Evolutionary conservation across 2,888 invertebrate genomes (phyloP).

Genomic region (Cheilosia pagana): DNA sequence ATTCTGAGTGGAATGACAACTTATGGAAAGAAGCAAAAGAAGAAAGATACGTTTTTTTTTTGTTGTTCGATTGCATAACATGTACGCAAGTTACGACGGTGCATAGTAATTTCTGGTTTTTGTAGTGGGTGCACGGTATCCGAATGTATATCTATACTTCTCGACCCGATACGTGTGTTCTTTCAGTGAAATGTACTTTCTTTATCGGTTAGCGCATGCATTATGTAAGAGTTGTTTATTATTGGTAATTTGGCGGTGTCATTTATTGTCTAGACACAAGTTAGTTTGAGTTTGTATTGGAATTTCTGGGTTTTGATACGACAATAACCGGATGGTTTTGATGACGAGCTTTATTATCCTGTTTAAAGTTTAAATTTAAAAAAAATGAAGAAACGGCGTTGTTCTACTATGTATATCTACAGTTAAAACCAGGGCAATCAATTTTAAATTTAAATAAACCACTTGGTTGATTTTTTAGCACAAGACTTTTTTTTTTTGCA

Average conservation of each 20-base stretch:
- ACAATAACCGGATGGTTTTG: no score
- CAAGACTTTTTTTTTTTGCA: no score
- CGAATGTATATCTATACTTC: neutral
- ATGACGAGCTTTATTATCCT: no score
- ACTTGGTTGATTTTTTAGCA: no score
- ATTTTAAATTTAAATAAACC: no score
- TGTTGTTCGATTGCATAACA: slow-evolving; percentile 52
- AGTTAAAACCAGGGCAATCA: no score
- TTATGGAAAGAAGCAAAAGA: slow-evolving; percentile 13
- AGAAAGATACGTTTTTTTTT: neutral
- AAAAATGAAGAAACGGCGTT: no score
- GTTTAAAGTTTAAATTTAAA: no score
- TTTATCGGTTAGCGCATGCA: slow-evolving; percentile 35
- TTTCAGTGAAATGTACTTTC: slow-evolving; percentile 38
- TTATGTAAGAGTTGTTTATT: slow-evolving; percentile 63
- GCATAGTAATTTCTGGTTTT: slow-evolving; percentile 58
- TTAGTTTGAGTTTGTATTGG: neutral
- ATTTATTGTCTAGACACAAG: slow-evolving; percentile 61
- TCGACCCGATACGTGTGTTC: slow-evolving; percentile 36
- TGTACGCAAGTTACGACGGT: slow-evolving; percentile 44
- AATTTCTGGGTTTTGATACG: no score
- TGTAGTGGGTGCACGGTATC: slow-evolving; percentile 54
- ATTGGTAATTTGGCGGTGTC: slow-evolving; percentile 48
- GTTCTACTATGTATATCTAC: no score
- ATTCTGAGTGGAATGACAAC: slow-evolving; percentile 29